phyloP scores from a whole-genome alignment of 1,140 invertebrate genomes.

The Alviniconcha marisindica region DNA sequence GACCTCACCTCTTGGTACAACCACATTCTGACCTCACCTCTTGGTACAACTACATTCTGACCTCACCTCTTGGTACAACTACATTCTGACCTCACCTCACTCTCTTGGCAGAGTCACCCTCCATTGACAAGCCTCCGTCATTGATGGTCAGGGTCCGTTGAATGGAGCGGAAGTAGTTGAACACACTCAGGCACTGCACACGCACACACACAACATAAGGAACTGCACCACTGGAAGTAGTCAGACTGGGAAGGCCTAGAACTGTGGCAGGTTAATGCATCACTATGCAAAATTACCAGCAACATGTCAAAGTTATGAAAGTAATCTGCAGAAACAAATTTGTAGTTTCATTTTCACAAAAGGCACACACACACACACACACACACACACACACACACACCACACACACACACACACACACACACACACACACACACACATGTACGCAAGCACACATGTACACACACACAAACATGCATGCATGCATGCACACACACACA shows the following conservation, averaged over 20 bases:
- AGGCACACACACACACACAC: not conserved
- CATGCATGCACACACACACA: too few relatives aligned
- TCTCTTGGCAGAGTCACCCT: slow-evolving; percentile 58
- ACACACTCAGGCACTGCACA: slow-evolving; percentile 70
- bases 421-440: too few relatives aligned
- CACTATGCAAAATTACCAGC: too few relatives aligned
- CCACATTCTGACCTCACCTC: too few relatives aligned
- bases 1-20: too few relatives aligned
- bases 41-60: too few relatives aligned
- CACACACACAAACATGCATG: not conserved
- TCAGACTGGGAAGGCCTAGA: too few relatives aligned
- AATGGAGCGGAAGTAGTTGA: slow-evolving; percentile 77
- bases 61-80: too few relatives aligned
- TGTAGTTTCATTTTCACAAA: not conserved
- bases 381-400: not conserved
- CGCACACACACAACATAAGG: not conserved
- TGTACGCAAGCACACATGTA: too few relatives aligned
- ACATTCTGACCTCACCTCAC: slow-evolving; percentile 62
- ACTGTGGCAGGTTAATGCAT: too few relatives aligned
- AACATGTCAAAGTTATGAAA: too few relatives aligned
- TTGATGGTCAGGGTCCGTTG: slow-evolving; percentile 76
- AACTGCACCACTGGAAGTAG: not conserved
- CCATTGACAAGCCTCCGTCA: slow-evolving; percentile 72
- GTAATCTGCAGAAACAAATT: not conserved
- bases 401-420: too few relatives aligned